A percentile compares a stretch with the other conserved stretches of the same genome.
These are phyloP conservation scores for Pandemis heparana DNA, from an alignment of 2,888 invertebrate genomes.

Conservation along the genomic window DNA sequence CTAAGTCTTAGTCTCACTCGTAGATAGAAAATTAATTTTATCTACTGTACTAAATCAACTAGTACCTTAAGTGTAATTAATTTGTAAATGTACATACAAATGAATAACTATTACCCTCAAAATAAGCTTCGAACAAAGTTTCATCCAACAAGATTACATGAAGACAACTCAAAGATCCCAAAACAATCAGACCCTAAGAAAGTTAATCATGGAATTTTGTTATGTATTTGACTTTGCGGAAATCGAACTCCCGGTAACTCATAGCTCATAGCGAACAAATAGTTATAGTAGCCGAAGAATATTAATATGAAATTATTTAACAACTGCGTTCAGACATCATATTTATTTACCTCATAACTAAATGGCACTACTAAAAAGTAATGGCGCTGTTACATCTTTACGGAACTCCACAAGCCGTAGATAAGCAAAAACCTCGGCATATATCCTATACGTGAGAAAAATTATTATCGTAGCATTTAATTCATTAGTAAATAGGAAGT, in stretches of 20 bases:
- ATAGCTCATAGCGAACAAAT: neutral
- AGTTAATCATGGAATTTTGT: neutral
- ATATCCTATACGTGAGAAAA: constrained; percentile 26
- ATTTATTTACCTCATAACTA: neutral
- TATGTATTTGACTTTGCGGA: neutral
- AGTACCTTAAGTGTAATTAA: too few relatives aligned
- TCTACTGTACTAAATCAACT: too few relatives aligned
- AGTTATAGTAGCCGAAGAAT: too few relatives aligned
- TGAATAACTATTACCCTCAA: too few relatives aligned
- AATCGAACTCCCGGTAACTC: neutral
- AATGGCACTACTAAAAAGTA: neutral
- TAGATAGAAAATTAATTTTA: too few relatives aligned
- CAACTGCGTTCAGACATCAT: neutral
- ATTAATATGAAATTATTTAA: too few relatives aligned
- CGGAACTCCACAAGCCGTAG: neutral
- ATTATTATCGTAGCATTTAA: constrained; percentile 3
- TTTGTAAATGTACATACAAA: too few relatives aligned
- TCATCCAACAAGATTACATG: too few relatives aligned
- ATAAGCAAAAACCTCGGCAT: constrained; percentile 15
- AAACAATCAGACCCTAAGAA: neutral
- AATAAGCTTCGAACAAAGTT: too few relatives aligned
- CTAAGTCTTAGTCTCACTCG: too few relatives aligned
- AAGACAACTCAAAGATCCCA: too few relatives aligned
- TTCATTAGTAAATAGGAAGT: constrained; percentile 41
- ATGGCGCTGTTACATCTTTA: neutral